Base-by-base conservation (phyloP, 1,140 invertebrate species). In the Drosophila insularis region DNA sequence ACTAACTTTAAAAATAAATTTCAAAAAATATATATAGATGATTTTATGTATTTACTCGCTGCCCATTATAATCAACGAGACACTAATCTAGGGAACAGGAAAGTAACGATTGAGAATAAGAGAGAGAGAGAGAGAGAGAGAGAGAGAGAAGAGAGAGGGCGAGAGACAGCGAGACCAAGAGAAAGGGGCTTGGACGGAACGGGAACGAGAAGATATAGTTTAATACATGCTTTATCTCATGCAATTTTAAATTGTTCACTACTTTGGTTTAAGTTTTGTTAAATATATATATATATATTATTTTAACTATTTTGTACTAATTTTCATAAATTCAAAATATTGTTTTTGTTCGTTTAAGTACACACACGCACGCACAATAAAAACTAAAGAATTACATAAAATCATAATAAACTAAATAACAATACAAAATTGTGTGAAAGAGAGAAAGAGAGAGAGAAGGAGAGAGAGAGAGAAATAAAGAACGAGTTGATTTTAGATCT, bases 381-480 rank as follows among this genome's bases (percentile, higher is more conserved):
- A 50, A 21, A 50, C 27, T 27, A 21, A n/a, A 50, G 1, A 4
- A 35, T 11, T 35, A 10, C 10, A 35, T 10, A 14, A 56, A 46
- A 46, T 46, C 3, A 46, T 46, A 46, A 6, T 2, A 46, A 19
- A 19, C 27, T 27, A 1, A 27, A 27, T 43, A 14, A 39, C 32
- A 23, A 59, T 35, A 68, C 17, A 53, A 37, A 32, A 8, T 55
- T 31, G 19, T 53, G 13, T 40, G 14, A 21, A 35, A 14, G 4
- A 59, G 11, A 58, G 39, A 59, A 17, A 75, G 21, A 64, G 23
- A 40, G 35, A 50, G 46, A 68, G 35, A 31, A 4, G 27, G 54
- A 68, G 39, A 37, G 19, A 63, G 31, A 66, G 14, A 62, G 1
- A 73, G 23, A 66, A n/a, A 61, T 46, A 61, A 23, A 54, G 39